phyloP scores from a whole-genome alignment of 2,888 invertebrate species.

The Xestoiulus laeticollis region DNA sequence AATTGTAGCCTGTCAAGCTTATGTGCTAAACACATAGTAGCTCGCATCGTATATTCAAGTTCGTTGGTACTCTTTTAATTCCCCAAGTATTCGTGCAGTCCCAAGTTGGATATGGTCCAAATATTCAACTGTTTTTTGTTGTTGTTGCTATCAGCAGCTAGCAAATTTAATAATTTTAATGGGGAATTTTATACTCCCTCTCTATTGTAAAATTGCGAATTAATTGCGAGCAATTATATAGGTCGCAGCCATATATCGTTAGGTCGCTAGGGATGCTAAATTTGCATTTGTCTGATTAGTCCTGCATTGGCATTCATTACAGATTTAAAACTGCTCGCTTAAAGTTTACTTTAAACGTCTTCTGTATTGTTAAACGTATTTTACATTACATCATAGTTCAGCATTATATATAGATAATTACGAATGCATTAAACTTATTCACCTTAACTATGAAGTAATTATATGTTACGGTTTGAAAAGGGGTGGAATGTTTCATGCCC shows the following conservation, averaged over 20 bases:
- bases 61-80: background rate
- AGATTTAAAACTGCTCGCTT: background rate
- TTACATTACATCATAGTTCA: background rate
- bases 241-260: background rate
- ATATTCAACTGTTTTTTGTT: background rate
- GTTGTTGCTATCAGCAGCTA: background rate
- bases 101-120: background rate
- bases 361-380: background rate
- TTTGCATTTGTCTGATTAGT: background rate
- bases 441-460: no score
- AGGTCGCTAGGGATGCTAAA: background rate
- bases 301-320: background rate
- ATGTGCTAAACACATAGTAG: background rate
- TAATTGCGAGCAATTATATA: background rate
- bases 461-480: no score
- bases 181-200: background rate
- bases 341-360: background rate
- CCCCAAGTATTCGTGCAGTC: background rate
- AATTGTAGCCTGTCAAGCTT: background rate
- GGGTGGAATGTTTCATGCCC: no score
- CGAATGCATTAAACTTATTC: background rate
- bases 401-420: background rate
- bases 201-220: background rate
- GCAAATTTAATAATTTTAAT: background rate
- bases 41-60: background rate